Evolutionary conservation across 2,888 invertebrate genomes (phyloP), one percentile per base, ranked within the genome.

Genomic region (Microctonus hyperodae): DNA sequence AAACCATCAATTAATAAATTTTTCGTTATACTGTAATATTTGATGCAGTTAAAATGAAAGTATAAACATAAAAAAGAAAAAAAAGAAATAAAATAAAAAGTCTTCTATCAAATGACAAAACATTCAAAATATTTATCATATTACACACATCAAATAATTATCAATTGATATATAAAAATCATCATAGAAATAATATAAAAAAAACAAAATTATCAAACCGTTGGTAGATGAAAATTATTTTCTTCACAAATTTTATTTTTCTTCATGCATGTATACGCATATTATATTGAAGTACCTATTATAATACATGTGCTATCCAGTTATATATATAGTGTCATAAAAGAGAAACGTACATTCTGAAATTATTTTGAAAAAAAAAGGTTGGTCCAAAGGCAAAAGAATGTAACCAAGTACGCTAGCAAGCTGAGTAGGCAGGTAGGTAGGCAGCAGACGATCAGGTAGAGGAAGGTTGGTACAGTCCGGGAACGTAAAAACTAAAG

Each of bases 401-500:
- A 62, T 62, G 62, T 62, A 62, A 62, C 62, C 35, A 62, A 62
- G 62, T 62, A 62, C 62, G 33, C 51, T 61, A 11, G 51, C 28
- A 20, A 37, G 51, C 31, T 50, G 51, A 62, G 62, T 62, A 62
- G 62, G 62, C 51, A 62, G 40, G 40, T 44, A 62, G 40, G 40
- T 44, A 62, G 62, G 23, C 35, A 53, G 23, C 35, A 62, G 59
- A 40, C 44, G 28, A 44, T 40, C 53, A 25, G 61, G 57, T 56
- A 55, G n/a, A n/a, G 33, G 53, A 60, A 57, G 44, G 33, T 61
- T 31, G 61, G 35, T 66, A 66, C 67, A 67, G 62, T 64, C 64
- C 60, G 44, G 44, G 50, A 65, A 63, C 56, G 64, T 56, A 62
- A 65, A 68, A 69, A 63, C 44, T 11, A 35, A 35, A 69, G 59